phyloP scores from a whole-genome alignment of 2,113 vertebrate species.

The Sterna hirundo region DNA sequence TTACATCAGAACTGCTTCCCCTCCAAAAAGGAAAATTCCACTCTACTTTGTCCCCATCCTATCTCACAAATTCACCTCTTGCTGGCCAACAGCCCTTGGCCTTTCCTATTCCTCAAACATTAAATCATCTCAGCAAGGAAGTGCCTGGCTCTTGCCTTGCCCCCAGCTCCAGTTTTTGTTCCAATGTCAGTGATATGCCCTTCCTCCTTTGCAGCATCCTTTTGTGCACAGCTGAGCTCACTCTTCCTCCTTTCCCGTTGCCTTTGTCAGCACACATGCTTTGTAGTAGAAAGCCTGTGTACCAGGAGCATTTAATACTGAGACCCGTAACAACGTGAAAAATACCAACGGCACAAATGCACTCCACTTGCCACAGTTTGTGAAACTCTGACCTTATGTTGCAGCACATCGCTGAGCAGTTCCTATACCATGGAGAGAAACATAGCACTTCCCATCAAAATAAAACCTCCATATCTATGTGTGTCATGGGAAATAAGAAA shows the following conservation, averaged over 20 bases:
- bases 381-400: background rate
- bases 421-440: background rate
- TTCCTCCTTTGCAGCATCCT: background rate
- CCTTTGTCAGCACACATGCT: background rate
- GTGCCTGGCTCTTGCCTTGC: background rate
- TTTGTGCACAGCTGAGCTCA: background rate
- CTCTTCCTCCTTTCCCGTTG: background rate
- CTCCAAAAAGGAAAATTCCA: constrained; percentile 28
- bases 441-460: background rate
- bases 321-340: background rate
- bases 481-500: background rate
- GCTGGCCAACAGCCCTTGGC: background rate
- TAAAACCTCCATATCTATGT: background rate
- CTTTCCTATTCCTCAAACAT: background rate
- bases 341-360: background rate
- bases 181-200: background rate
- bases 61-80: background rate
- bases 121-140: constrained; percentile 16
- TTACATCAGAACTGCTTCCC: constrained; percentile 1
- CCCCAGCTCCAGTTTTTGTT: background rate
- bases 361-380: background rate
- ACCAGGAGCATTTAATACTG: background rate
- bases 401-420: background rate
- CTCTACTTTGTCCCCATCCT: background rate
- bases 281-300: background rate